Conservation (phyloP, 53 echinoderm and acorn worm genomes). For the Crossaster papposus region DNA sequence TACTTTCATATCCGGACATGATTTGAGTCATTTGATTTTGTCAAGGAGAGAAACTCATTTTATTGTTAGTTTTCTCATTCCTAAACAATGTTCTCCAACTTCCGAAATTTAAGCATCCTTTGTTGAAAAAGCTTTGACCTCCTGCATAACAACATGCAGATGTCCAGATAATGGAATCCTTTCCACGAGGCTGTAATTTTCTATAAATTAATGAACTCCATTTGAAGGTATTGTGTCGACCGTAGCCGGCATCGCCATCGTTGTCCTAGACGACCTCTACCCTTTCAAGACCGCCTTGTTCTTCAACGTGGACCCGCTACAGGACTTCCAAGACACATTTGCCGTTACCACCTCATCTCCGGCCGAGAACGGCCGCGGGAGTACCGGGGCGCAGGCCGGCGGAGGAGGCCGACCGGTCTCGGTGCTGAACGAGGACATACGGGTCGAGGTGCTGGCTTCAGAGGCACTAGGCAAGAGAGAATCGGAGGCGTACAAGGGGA, state of each 20-base stretch:
- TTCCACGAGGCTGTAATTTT: too few species aligned
- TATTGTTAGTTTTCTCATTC: too few species aligned
- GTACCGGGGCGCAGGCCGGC: neutral
- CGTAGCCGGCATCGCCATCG: slow-evolving; percentile 55
- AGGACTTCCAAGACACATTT: slow-evolving; percentile 67
- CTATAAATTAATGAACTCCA: neutral
- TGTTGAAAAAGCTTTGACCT: too few species aligned
- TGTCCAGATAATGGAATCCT: too few species aligned
- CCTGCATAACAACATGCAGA: too few species aligned
- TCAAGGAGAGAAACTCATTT: too few species aligned
- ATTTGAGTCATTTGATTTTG: too few species aligned
- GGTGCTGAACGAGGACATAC: slow-evolving; percentile 52
- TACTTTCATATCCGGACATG: too few species aligned
- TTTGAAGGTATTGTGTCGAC: slow-evolving; percentile 61
- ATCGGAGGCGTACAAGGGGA: slow-evolving; percentile 24
- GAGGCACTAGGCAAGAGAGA: neutral
- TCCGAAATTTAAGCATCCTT: too few species aligned
- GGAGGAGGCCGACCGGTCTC: slow-evolving; percentile 3
- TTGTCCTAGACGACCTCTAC: slow-evolving; percentile 53
- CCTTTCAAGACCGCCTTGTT: slow-evolving; percentile 60
- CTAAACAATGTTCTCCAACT: too few species aligned
- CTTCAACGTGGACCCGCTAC: slow-evolving; percentile 67
- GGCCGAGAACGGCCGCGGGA: neutral
- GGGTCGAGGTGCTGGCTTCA: slow-evolving; percentile 20
- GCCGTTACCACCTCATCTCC: neutral